These are phyloP conservation scores for Sphaeridia pumilis DNA, from an alignment of 2,888 invertebrate genomes.

Conservation along the genomic window DNA sequence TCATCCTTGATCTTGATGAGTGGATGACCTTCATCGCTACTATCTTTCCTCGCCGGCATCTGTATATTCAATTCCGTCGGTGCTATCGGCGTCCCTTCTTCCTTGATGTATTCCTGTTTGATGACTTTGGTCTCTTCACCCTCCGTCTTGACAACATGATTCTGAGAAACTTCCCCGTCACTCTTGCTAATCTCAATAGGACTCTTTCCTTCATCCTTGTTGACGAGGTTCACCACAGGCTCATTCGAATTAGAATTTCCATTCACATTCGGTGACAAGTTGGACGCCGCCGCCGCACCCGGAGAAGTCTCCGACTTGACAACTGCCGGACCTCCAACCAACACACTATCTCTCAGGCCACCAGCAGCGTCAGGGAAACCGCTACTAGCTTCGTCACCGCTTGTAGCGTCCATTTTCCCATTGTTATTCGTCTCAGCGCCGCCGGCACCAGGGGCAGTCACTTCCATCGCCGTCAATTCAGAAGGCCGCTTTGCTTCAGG, in stretches of 20 bases:
- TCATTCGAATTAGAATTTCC: neutral
- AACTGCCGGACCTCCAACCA: neutral
- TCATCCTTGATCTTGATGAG: constrained; percentile 34
- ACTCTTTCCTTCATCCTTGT: neutral
- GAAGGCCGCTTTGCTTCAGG: constrained; percentile 31
- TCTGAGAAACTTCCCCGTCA: neutral
- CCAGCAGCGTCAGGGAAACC: neutral
- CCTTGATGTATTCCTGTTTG: constrained; percentile 1
- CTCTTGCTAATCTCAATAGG: neutral
- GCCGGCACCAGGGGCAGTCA: neutral
- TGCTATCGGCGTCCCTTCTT: constrained; percentile 2
- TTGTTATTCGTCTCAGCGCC: no score
- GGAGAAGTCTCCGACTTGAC: no score
- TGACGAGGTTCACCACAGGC: neutral
- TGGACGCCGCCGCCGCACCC: no score
- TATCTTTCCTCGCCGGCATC: neutral
- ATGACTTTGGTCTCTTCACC: neutral
- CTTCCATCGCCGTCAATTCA: constrained; percentile 7
- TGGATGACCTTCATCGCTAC: constrained; percentile 11
- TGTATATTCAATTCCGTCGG: constrained; percentile 10
- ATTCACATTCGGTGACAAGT: neutral
- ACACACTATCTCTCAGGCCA: neutral
- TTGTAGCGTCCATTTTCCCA: neutral
- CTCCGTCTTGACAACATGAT: constrained; percentile 2
- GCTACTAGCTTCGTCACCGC: neutral